These are phyloP conservation scores for Mohoua ochrocephala DNA, from an alignment of 2,113 vertebrate genomes.

Conservation along the genomic window DNA sequence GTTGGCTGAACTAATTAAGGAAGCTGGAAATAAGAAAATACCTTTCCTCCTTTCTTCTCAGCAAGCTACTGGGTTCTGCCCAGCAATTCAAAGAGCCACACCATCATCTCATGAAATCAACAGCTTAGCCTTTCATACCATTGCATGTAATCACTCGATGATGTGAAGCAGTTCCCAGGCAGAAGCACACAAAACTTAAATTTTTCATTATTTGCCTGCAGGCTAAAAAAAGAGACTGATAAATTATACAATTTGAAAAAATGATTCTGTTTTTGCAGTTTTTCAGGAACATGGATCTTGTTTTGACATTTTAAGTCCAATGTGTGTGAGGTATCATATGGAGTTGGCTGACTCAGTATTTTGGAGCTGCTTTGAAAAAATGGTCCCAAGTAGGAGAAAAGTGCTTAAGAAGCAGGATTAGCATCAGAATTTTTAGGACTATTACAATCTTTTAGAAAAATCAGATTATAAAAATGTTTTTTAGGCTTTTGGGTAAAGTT, in stretches of 20 bases:
- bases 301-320: neutral
- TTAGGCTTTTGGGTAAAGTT: neutral
- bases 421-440: neutral
- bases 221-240: neutral
- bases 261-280: neutral
- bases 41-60: neutral
- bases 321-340: neutral
- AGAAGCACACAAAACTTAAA: neutral
- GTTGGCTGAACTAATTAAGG: neutral
- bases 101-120: neutral
- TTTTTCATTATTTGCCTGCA: neutral
- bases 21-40: neutral
- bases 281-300: neutral
- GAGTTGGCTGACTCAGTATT: neutral
- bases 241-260: neutral
- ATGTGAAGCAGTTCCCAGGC: neutral
- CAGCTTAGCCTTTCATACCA: neutral
- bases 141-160: neutral
- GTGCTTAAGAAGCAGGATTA: neutral
- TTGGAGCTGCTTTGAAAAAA: neutral
- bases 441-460: neutral
- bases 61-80: neutral
- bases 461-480: neutral
- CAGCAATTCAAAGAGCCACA: neutral
- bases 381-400: neutral